phyloP scores from a whole-genome alignment of 2,797 vertebrate genomes.

The Remorina albescens region DNA sequence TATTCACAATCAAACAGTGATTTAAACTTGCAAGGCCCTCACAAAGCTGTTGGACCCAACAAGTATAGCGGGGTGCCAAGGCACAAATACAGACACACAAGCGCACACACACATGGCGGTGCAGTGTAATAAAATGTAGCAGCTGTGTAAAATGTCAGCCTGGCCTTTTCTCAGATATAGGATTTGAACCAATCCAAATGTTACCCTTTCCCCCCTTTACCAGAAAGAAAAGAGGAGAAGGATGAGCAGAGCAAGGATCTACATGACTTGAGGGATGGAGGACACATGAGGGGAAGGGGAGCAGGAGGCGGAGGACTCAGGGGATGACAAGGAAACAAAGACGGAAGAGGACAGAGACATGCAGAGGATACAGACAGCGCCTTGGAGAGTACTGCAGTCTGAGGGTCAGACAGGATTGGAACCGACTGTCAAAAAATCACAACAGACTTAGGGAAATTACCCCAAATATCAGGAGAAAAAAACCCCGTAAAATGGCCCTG shows the following conservation, averaged over 20 bases:
- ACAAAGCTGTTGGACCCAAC: too few relatives aligned
- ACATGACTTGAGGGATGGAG: conserved; percentile 43
- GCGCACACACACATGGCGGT: not conserved
- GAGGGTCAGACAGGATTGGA: not conserved
- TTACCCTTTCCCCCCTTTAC: conserved; percentile 62
- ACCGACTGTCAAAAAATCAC: not conserved
- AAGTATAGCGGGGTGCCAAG: not conserved
- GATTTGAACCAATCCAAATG: conserved; percentile 76
- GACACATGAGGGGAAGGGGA: not conserved
- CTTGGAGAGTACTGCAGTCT: conserved; percentile 3
- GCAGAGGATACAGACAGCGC: not conserved
- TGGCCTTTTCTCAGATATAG: conserved; percentile 79
- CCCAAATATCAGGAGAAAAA: not conserved
- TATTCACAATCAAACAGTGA: not conserved
- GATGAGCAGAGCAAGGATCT: conserved; percentile 31
- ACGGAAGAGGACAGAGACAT: conserved; percentile 13
- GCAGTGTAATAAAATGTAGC: conserved; percentile 74
- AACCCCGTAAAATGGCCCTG: not conserved
- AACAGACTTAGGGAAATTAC: not conserved
- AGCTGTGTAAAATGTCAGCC: conserved; percentile 83
- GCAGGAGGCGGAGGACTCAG: not conserved
- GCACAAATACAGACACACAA: conserved; percentile 3
- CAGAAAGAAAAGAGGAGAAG: conserved; percentile 42
- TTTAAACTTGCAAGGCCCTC: not conserved
- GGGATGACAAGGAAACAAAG: conserved; percentile 36